Base-by-base conservation (phyloP, 2,113 vertebrate genomes). In the Centropus unirufus region DNA sequence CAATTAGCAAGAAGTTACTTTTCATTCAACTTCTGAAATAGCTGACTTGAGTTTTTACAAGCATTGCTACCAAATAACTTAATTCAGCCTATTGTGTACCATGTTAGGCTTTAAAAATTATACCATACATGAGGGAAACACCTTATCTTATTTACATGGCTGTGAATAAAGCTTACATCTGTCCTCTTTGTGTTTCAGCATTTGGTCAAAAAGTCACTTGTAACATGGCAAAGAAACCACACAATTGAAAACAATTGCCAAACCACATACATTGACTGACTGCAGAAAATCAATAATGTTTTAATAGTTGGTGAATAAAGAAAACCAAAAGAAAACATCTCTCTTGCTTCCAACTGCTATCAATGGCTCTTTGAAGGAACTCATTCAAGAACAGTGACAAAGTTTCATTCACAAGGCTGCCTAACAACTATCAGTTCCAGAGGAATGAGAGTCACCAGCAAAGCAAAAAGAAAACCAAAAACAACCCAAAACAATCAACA, bases 201-300 rank as follows among this genome's bases (percentile, higher is more conserved):
- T 84, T 58, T 46, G 27, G 20, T 17, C 27, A 74, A 69, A 89
- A 80, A 83, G 40, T 44, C 83, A 74, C 27, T 73, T 39, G 27
- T 40, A 77, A 22, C 62, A 73, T 5, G 26, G 52, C 18, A 94
- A 78, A 73, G 82, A 3, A 22, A 8, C 14, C 16, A 47, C 42
- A 44, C 2, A 87, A 64, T 68, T 30, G 34, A 54, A 61, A 80
- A 78, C 54, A 52, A 40, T 52, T 96, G 75, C 69, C 83, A 89
- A 83, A 84, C 64, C 54, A 75, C 90, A 88, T 19, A 68, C 22
- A 89, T 36, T 64, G 88, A 81, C 47, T 1, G 24, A 70, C 47
- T 78, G 24, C 58, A 92, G 44, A 91, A 89, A 93, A 93, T 83
- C 90, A 94, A 36, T 91, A 92, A 75, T 44, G 78, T 83, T 94